Evolutionary conservation across 2,113 vertebrate genomes (phyloP).

Genomic region (Ramphastos sulfuratus): DNA sequence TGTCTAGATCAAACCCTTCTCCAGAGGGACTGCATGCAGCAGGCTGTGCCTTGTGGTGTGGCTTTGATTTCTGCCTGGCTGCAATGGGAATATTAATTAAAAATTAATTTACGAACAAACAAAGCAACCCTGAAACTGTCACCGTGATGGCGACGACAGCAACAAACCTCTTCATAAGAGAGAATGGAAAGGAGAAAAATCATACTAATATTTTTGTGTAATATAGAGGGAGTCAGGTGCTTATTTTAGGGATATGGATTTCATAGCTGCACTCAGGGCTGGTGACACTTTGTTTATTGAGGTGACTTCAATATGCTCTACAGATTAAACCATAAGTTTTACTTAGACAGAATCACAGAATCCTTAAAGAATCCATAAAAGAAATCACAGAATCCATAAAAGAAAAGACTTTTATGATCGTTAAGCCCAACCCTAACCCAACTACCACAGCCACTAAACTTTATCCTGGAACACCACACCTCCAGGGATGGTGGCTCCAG

Average conservation of each 20-base stretch:
- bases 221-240: not conserved
- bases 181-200: not conserved
- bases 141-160: not conserved
- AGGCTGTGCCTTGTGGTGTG: not conserved
- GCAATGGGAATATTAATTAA: constrained; percentile 14
- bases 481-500: no score
- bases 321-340: not conserved
- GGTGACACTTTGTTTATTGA: not conserved
- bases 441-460: no score
- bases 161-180: not conserved
- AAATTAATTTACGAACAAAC: not conserved
- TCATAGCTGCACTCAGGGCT: not conserved
- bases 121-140: not conserved
- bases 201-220: not conserved
- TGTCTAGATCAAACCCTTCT: not conserved
- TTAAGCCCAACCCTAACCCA: no score
- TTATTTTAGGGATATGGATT: not conserved
- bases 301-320: not conserved
- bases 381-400: no score
- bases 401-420: no score
- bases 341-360: not conserved
- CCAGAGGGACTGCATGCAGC: not conserved
- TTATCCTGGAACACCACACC: no score
- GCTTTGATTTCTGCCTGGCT: not conserved
- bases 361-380: no score